A percentile compares a stretch with the other conserved stretches of the same genome.
Evolutionary conservation across 2,888 invertebrate species (phyloP).

Genomic region (Ypsolopha sequella): DNA sequence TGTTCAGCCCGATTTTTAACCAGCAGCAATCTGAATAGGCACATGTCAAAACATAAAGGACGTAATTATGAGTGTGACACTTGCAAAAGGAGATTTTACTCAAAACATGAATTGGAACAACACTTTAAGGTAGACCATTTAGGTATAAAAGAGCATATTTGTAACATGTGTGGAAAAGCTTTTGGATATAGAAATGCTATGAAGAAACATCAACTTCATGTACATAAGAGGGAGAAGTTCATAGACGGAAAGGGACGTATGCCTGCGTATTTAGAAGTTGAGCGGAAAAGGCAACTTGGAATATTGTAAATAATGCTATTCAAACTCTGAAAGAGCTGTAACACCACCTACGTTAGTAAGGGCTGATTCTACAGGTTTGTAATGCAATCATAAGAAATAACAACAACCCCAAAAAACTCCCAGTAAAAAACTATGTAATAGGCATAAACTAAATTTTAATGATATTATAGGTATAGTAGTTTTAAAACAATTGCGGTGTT

Average conservation of each 20-base stretch:
- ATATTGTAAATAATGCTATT: neutral
- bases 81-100: slow-evolving; percentile 36
- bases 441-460: too few relatives aligned
- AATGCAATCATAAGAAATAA: too few relatives aligned
- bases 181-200: slow-evolving; percentile 45
- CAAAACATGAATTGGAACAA: slow-evolving; percentile 27
- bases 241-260: slow-evolving; percentile 10
- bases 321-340: neutral
- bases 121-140: slow-evolving; percentile 42
- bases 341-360: too few relatives aligned
- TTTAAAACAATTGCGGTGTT: too few relatives aligned
- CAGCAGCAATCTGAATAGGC: slow-evolving; percentile 42
- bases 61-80: slow-evolving; percentile 36
- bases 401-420: too few relatives aligned
- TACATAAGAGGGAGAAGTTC: slow-evolving; percentile 38
- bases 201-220: slow-evolving; percentile 44
- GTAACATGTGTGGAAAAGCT: slow-evolving; percentile 41
- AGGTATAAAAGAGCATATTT: slow-evolving; percentile 42
- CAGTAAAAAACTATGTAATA: too few relatives aligned
- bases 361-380: too few relatives aligned
- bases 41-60: slow-evolving; percentile 34
- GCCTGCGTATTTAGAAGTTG: slow-evolving; percentile 20
- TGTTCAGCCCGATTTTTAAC: slow-evolving; percentile 40
- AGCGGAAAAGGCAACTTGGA: slow-evolving; percentile 3
- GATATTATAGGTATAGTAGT: too few relatives aligned